These are phyloP conservation scores for Microdon myrmicae DNA, from an alignment of 2,888 invertebrate genomes.

Conservation along the genomic window DNA sequence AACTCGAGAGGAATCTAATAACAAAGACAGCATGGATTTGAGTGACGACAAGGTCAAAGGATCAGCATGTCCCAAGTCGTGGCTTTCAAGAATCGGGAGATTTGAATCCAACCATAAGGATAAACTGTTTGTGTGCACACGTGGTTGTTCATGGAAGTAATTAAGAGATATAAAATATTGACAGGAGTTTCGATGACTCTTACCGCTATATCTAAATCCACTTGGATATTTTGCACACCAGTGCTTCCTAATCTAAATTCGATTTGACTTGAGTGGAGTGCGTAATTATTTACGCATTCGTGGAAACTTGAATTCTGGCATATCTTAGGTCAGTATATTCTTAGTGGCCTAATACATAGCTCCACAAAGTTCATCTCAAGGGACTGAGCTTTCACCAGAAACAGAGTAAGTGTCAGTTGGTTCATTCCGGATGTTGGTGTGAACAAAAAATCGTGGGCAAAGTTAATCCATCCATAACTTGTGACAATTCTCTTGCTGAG, in stretches of 20 bases:
- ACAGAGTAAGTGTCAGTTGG: no score
- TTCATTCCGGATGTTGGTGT: no score
- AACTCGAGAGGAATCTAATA: constrained; percentile 34
- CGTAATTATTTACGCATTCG: constrained; percentile 44
- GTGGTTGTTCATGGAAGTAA: constrained; percentile 26
- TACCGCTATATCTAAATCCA: constrained; percentile 8
- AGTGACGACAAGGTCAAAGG: constrained; percentile 43
- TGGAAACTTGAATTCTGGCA: no score
- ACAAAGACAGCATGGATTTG: constrained; percentile 8
- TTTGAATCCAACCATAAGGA: constrained; percentile 18
- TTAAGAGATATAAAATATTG: constrained; percentile 44
- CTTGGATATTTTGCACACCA: constrained; percentile 19
- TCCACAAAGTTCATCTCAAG: no score
- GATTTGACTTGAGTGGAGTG: constrained; percentile 27
- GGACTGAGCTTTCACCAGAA: no score
- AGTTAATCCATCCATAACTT: no score
- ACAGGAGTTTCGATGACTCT: constrained; percentile 26
- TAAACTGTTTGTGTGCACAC: background rate
- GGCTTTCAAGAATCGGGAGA: constrained; percentile 16
- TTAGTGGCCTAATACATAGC: no score
- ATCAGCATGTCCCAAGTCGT: no score
- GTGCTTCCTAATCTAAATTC: constrained; percentile 22
- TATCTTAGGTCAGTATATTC: no score
- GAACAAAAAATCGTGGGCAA: no score
- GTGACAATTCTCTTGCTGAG: background rate